Evolutionary conservation across 1,140 invertebrate species (phyloP).

Genomic region (Battus philenor): DNA sequence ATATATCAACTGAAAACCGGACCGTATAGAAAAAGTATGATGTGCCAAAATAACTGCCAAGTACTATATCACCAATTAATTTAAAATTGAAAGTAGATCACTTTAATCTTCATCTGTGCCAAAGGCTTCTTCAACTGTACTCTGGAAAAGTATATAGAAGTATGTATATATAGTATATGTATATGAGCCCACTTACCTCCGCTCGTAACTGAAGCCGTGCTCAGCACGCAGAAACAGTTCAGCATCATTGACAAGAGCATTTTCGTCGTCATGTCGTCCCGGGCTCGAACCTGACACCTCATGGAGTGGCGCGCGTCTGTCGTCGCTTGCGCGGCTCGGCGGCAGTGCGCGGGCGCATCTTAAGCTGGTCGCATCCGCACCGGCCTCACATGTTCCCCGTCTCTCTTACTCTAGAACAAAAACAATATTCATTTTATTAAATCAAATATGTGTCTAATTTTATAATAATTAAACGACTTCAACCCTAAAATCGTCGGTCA

Average conservation of each 20-base stretch:
- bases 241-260: conserved; percentile 58
- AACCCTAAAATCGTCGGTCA: no score
- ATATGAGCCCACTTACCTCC: conserved; percentile 58
- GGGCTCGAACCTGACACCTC: conserved; percentile 27
- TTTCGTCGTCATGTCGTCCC: conserved; percentile 37
- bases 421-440: conserved; percentile 3
- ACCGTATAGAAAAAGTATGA: no score
- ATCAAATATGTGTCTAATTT: no score
- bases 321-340: background rate
- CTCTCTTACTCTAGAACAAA: background rate
- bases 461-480: no score
- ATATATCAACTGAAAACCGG: no score
- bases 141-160: no score
- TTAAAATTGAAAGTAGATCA: no score
- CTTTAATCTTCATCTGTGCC: no score
- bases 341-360: background rate
- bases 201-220: conserved; percentile 48
- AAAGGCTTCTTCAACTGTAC: no score
- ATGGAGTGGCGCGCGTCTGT: conserved; percentile 10
- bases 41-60: no score
- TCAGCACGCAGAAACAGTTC: conserved; percentile 59
- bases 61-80: no score
- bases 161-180: no score
- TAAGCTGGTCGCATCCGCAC: background rate
- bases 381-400: background rate